Evolutionary conservation across 2,113 vertebrate species (phyloP), one percentile per base, ranked within the genome.

Genomic region (Ammodytes dubius): DNA sequence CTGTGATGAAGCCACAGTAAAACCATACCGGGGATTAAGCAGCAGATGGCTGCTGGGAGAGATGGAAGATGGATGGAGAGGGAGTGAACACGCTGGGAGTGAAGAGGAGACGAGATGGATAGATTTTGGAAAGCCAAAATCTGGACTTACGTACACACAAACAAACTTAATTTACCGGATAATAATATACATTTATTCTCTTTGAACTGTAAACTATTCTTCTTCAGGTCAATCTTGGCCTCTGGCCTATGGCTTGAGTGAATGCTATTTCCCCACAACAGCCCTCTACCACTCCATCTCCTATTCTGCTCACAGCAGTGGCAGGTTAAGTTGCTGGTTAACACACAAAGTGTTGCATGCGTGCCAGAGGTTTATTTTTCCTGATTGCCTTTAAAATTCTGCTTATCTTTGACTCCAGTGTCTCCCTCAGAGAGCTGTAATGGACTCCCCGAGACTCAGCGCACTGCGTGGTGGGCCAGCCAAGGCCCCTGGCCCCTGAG

Each of bases 321-420:
- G 70, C 90, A 92, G 93, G 92, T 93, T 94, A 95, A 95, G 89
- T 92, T 92, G 90, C 84, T 92, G 91, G 92, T 95, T 95, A 94
- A 92, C 89, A 90, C 85, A 88, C 84, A 92, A 91, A 93, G 90
- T 87, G 90, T 87, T 92, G 88, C 86, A 68, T 84, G 81, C 54
- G 61, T 89, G 87, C 87, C 71, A 42, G 74, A 90, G 89, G 92
- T 93, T 95, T 96, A 96, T 95, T 97, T 94, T 97, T 97, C 96
- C 96, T 96, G 95, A 98, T 99, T 97, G 96, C 96, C 93, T 97
- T 96, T 98, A 97, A 98, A 98, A 98, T 98, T 98, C 95, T 99
- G 97, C 98, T 97, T 98, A 97, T 98, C 96, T 98, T 97, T 97
- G 96, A 95, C 95, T 97, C 95, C 91, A 58, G 37, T 88, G 94